A percentile compares a stretch with the other conserved stretches of the same genome.
Evolutionary conservation across 2,797 vertebrate genomes (phyloP).

Genomic region (Remorina albescens): DNA sequence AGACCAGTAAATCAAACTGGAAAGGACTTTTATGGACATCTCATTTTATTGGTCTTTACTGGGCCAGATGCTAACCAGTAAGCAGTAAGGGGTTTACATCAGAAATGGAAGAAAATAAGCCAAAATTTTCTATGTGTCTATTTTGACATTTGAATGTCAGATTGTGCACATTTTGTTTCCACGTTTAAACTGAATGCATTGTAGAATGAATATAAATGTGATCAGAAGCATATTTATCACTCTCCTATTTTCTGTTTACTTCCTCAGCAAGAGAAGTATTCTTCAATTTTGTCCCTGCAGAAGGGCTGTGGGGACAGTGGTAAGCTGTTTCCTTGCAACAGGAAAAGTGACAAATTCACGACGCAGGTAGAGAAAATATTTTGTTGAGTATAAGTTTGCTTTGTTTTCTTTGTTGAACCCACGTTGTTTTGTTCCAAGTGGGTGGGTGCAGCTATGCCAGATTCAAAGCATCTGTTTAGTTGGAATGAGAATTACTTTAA

Average conservation of each 20-base stretch:
- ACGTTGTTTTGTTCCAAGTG: not conserved
- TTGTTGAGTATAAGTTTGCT: constrained; percentile 1
- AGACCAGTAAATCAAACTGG: constrained; percentile 52
- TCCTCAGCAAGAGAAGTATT: not conserved
- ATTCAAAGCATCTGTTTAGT: not conserved
- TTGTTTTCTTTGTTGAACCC: not conserved
- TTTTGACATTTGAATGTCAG: not conserved
- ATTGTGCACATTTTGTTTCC: not conserved
- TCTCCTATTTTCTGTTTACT: too few species aligned
- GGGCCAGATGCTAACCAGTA: constrained; percentile 50
- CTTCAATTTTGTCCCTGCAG: constrained; percentile 2
- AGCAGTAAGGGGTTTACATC: constrained; percentile 6
- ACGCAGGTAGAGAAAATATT: not conserved
- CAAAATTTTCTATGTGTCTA: not conserved
- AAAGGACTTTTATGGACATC: constrained; percentile 52
- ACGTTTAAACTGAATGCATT: not conserved
- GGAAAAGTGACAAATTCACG: not conserved
- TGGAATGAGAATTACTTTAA: not conserved
- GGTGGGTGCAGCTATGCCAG: not conserved
- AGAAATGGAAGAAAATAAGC: constrained; percentile 9
- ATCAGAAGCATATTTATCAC: not conserved
- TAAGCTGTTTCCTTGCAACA: not conserved
- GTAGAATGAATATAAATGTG: not conserved
- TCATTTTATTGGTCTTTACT: constrained; percentile 50
- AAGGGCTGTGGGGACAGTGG: not conserved